phyloP scores from a whole-genome alignment of 1,140 invertebrate genomes.

The Pentalonia nigronervosa region DNA sequence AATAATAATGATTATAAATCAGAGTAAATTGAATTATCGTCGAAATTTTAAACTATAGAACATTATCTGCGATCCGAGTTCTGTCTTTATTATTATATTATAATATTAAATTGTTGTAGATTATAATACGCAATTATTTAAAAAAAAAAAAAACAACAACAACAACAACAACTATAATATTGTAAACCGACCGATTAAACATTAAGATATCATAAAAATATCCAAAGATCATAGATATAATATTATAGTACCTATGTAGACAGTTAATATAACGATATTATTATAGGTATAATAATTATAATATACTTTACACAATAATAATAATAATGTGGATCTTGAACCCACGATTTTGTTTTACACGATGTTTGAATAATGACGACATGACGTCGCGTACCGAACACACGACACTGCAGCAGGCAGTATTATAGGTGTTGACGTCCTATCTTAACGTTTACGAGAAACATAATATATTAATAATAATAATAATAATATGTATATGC shows the following conservation, averaged over 20 bases:
- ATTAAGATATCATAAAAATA: neutral
- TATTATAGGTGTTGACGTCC: neutral
- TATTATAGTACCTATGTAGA: neutral
- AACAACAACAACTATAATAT: neutral
- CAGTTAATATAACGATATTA: neutral
- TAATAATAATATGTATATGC: neutral
- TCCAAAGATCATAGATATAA: neutral
- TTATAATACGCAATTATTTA: neutral
- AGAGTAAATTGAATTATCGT: neutral
- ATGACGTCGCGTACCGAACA: neutral
- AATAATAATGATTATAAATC: neutral
- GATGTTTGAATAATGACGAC: neutral
- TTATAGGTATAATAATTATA: neutral
- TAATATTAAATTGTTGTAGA: neutral
- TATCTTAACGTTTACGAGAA: neutral
- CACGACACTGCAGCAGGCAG: neutral
- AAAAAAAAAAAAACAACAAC: constrained; percentile 12
- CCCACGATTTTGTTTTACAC: neutral
- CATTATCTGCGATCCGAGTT: neutral
- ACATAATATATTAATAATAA: neutral
- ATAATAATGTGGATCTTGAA: neutral
- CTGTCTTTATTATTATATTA: neutral
- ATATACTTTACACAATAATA: neutral
- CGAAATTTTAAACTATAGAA: neutral
- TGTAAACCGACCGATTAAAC: neutral